Base-by-base conservation (phyloP, 2,113 vertebrate species). In the cattle (Bos taurus) region DNA sequence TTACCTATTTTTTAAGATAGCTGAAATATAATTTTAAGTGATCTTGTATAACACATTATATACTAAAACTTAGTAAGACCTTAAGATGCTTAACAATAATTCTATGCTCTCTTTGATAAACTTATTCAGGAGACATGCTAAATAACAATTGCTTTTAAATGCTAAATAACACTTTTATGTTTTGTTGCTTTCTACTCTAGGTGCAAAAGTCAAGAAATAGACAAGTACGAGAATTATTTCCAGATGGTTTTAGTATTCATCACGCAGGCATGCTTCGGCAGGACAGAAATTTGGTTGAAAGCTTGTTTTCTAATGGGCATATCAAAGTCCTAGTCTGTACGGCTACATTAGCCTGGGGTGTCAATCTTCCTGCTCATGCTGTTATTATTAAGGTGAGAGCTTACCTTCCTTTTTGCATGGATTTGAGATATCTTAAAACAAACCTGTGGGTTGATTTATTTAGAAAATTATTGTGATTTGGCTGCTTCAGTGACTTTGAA, bases 361-460 rank as follows among this genome's bases (percentile, higher is more conserved):
- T 99, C 98, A 99, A 99, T 99, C 99, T 99, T 98, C 99, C 99
- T n/a, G 99, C 99, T 50, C 99, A 99, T 86, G 99, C 99, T 64
- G 99, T 99, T 97, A 99, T 99, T 98, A 99, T 99, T 99, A 99
- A 99, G 99, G 99, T 99, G 93, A 97, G 98, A 93, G 74, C 82
- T 98, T 97, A 81, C 82, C 48, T 84, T 97, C 17, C 74, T 97
- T 97, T 97, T 74, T 87, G 93, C 62, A 26, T 87, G 60, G 54
- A 94, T 98, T 85, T 97, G 54, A 97, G 23, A n/a, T 97, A 16
- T 96, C 60, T 98, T 97, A 86, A 94, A 98, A 97, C 81, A 97
- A 98, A 91, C 57, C 52, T 96, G 23, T 91, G 50, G 93, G 94
- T 94, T 98, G 84, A 90, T 86, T 92, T 94, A 91, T 89, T 57